phyloP scores from a whole-genome alignment of 2,888 invertebrate genomes.

The Agriotes lineatus region DNA sequence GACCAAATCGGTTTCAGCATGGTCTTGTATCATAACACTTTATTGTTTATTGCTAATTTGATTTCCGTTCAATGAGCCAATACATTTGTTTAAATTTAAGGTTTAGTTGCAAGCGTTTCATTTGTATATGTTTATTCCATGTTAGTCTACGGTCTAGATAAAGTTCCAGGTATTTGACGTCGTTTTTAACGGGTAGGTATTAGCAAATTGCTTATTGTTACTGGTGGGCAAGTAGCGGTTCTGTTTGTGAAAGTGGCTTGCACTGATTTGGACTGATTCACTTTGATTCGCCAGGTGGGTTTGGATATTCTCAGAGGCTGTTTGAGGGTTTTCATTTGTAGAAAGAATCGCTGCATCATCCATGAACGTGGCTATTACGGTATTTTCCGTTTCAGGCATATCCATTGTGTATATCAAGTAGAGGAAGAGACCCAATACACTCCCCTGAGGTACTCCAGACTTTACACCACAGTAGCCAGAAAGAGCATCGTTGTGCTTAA shows the following conservation, averaged over 20 bases:
- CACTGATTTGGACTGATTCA: conserved; percentile 5
- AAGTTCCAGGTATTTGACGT: neutral
- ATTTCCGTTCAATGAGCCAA: neutral
- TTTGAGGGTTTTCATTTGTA: neutral
- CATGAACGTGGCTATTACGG: too few species aligned
- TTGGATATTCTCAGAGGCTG: neutral
- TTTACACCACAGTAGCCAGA: too few species aligned
- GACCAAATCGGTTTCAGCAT: neutral
- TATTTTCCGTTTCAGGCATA: neutral
- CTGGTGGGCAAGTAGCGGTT: neutral
- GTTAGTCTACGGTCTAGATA: neutral
- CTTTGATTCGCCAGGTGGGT: neutral
- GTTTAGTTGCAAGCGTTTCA: neutral
- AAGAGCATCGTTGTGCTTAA: too few species aligned
- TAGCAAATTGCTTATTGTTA: neutral
- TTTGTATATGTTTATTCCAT: neutral
- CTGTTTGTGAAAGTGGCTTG: neutral
- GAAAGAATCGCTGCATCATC: too few species aligned
- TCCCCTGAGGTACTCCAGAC: too few species aligned
- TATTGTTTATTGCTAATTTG: neutral
- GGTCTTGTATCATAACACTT: neutral
- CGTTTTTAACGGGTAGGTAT: too few species aligned
- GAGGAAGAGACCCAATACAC: too few species aligned
- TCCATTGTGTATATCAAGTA: too few species aligned
- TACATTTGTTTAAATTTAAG: neutral